Conservation (phyloP, 92 coral and sea anemone species). For the Heteractis magnifica region DNA sequence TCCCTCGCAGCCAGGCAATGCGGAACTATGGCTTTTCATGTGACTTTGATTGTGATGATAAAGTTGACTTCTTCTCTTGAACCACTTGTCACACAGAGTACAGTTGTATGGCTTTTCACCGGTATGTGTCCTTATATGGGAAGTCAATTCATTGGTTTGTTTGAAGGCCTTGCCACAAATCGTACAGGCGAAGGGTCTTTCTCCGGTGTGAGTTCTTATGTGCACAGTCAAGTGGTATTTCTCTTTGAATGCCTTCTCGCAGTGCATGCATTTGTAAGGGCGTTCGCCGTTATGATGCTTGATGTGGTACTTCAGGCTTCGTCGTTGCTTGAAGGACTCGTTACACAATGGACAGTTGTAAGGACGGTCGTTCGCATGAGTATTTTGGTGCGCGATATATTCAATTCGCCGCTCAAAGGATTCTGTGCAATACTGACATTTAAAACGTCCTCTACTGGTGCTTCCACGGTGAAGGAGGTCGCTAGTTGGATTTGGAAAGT, state of each 20-base stretch:
- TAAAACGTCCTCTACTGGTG: constrained; percentile 8
- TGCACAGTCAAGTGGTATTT: constrained; percentile 35
- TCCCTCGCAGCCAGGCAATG: background rate
- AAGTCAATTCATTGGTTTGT: constrained; percentile 27
- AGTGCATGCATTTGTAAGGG: constrained; percentile 33
- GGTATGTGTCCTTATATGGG: constrained; percentile 37
- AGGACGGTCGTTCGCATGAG: constrained; percentile 17
- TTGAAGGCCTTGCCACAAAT: constrained; percentile 41
- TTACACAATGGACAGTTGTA: constrained; percentile 23
- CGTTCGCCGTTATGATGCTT: constrained; percentile 41
- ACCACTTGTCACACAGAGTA: constrained; percentile 27
- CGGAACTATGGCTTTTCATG: background rate
- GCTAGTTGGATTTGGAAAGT: background rate
- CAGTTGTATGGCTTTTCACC: constrained; percentile 41
- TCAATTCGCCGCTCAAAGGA: constrained; percentile 16
- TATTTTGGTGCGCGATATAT: constrained; percentile 16
- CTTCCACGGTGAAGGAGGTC: background rate
- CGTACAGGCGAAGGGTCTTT: constrained; percentile 31
- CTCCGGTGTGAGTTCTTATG: constrained; percentile 38
- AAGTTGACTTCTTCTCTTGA: constrained; percentile 27
- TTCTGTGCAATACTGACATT: constrained; percentile 25
- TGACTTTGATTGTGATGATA: constrained; percentile 31
- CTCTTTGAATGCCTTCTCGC: constrained; percentile 36
- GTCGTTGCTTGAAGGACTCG: constrained; percentile 18
- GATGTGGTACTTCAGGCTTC: constrained; percentile 29